Evolutionary conservation across 2,888 invertebrate genomes (phyloP).

Genomic region (Diadromus collaris): DNA sequence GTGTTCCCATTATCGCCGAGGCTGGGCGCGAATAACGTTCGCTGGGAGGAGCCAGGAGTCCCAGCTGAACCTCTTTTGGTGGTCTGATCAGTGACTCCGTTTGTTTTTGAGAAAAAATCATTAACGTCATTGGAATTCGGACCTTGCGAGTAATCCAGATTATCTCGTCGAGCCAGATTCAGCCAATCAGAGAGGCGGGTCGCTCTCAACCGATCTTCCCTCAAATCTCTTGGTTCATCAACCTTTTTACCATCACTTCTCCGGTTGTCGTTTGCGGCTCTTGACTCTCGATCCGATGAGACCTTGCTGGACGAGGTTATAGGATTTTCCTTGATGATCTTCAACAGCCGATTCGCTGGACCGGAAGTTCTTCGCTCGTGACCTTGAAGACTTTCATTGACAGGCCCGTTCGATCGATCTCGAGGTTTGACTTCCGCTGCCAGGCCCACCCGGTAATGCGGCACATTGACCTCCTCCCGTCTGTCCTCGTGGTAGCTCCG

Average conservation of each 20-base stretch:
- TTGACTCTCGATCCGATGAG: neutral
- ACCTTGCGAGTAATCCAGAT: conserved; percentile 59
- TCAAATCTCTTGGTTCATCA: conserved; percentile 44
- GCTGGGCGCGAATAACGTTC: conserved; percentile 5
- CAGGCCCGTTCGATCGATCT: neutral
- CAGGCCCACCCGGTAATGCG: conserved; percentile 67
- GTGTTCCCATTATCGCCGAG: conserved; percentile 25
- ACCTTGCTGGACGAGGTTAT: conserved; percentile 34
- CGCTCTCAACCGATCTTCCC: conserved; percentile 73
- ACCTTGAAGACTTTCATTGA: conserved; percentile 27
- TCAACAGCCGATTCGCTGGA: conserved; percentile 68
- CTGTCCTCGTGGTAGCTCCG: conserved; percentile 82
- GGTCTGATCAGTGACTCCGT: conserved; percentile 45
- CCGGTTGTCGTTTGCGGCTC: neutral
- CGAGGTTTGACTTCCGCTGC: conserved; percentile 44
- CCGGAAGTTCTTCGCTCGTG: conserved; percentile 20
- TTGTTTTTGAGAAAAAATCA: conserved; percentile 54
- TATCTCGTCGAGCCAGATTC: conserved; percentile 71
- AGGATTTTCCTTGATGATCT: conserved; percentile 75
- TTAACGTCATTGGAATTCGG: conserved; percentile 33
- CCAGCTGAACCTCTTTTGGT: conserved; percentile 40
- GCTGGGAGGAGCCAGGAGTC: conserved; percentile 34
- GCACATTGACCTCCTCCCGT: conserved; percentile 65
- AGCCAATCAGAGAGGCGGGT: conserved; percentile 78
- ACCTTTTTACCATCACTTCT: conserved; percentile 7